phyloP scores from a whole-genome alignment of 2,888 invertebrate genomes.

The Biston betularia region DNA sequence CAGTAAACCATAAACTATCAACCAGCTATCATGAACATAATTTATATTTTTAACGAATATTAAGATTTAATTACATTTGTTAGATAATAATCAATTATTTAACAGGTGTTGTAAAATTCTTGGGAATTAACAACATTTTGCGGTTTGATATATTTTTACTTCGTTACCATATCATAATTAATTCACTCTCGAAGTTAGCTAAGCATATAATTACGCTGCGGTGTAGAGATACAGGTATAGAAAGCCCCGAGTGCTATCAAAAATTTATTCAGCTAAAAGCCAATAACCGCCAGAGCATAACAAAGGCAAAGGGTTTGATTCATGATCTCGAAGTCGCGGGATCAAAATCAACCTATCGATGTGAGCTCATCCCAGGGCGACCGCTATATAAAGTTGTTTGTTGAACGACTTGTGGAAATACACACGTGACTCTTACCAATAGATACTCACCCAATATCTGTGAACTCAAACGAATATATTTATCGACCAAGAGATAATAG shows the following conservation, averaged over 20 bases:
- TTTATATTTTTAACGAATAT: too few species aligned
- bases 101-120: too few species aligned
- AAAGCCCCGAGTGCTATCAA: not conserved
- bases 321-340: constrained; percentile 18
- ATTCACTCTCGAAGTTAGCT: not conserved
- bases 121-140: not conserved
- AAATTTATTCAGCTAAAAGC: constrained; percentile 20
- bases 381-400: constrained; percentile 3
- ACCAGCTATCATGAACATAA: too few species aligned
- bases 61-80: too few species aligned
- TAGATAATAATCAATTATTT: too few species aligned
- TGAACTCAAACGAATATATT: constrained; percentile 4
- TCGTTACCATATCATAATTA: not conserved
- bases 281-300: constrained; percentile 26
- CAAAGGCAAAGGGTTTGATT: constrained; percentile 30
- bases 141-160: not conserved
- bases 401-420: constrained; percentile 1
- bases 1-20: too few species aligned
- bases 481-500: constrained; percentile 9
- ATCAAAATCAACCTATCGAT: constrained; percentile 26
- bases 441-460: constrained; percentile 9
- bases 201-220: too few species aligned
- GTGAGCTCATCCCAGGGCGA: constrained; percentile 25
- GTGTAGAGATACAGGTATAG: not conserved
- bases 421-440: constrained; percentile 1